Evolutionary conservation across 2,113 vertebrate species (phyloP).

Genomic region (Cariama cristata): DNA sequence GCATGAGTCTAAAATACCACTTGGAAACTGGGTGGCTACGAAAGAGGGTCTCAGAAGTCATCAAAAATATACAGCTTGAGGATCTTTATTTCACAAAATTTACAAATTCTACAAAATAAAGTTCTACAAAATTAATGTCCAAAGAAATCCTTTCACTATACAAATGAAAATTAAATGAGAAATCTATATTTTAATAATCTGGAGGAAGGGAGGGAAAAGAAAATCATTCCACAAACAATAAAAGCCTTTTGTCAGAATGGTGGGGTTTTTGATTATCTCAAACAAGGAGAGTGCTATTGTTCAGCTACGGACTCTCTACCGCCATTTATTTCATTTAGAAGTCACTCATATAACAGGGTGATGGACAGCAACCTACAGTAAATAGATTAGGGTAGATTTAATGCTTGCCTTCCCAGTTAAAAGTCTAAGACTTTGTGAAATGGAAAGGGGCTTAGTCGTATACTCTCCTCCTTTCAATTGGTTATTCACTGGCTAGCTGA

Average conservation of each 20-base stretch:
- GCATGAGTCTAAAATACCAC: not conserved
- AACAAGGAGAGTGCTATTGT: not conserved
- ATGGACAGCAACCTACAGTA: not conserved
- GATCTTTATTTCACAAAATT: not conserved
- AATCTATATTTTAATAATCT: not conserved
- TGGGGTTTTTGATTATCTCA: not conserved
- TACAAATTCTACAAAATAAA: not conserved
- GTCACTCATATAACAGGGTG: not conserved
- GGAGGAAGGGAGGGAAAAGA: not conserved
- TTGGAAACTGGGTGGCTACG: not conserved
- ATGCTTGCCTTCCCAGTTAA: not conserved
- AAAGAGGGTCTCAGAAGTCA: not conserved
- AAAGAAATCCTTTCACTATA: not conserved
- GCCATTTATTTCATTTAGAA: constrained; percentile 13
- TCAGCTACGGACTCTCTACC: not conserved
- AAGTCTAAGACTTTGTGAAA: constrained; percentile 6
- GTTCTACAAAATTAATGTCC: not conserved
- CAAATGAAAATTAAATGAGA: not conserved
- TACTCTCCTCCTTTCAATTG: not conserved
- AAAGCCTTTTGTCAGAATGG: not conserved
- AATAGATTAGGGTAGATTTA: constrained; percentile 17
- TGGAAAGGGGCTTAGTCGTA: not conserved
- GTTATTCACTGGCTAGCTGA: not conserved
- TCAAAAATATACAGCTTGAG: not conserved
- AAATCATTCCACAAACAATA: not conserved